Percentiles rank a stretch among this genome's conserved stretches.
phyloP scores from a whole-genome alignment of 2,888 invertebrate genomes.

The Thymelicus acteon region DNA sequence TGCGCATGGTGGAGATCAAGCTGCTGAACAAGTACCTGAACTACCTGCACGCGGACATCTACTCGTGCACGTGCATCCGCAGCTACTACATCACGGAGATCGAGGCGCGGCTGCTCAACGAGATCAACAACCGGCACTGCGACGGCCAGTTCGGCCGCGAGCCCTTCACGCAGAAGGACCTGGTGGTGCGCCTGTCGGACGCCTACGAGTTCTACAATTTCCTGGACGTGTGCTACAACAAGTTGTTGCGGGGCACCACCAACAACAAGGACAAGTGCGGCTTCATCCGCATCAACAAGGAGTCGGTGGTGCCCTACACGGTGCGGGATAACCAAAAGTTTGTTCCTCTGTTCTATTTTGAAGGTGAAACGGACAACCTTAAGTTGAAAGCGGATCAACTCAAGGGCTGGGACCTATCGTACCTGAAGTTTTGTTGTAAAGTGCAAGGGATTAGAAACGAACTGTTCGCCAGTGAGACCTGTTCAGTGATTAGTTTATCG shows the following conservation, averaged over 20 bases:
- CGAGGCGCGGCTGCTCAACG: constrained; percentile 95
- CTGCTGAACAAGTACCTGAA: constrained; percentile 94
- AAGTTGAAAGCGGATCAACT: constrained; percentile 94
- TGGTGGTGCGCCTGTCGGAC: constrained; percentile 94
- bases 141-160: constrained; percentile 95
- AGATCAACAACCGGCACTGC: constrained; percentile 96
- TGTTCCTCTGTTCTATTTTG: constrained; percentile 94
- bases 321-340: constrained; percentile 92
- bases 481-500: constrained; percentile 94
- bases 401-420: constrained; percentile 96
- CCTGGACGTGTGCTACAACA: constrained; percentile 94
- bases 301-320: constrained; percentile 96
- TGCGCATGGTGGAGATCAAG: constrained; percentile 96
- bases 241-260: constrained; percentile 89
- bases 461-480: constrained; percentile 95
- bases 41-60: constrained; percentile 94
- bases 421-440: constrained; percentile 97
- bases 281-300: constrained; percentile 96
- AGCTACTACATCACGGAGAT: constrained; percentile 97
- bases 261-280: constrained; percentile 93
- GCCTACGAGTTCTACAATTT: constrained; percentile 96
- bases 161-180: constrained; percentile 93
- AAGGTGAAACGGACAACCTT: constrained; percentile 96
- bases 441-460: constrained; percentile 97
- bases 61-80: constrained; percentile 95